Percentiles rank a stretch among this genome's conserved stretches.
Evolutionary conservation across 2,113 vertebrate species (phyloP).

Genomic region (Tragelaphus scriptus): DNA sequence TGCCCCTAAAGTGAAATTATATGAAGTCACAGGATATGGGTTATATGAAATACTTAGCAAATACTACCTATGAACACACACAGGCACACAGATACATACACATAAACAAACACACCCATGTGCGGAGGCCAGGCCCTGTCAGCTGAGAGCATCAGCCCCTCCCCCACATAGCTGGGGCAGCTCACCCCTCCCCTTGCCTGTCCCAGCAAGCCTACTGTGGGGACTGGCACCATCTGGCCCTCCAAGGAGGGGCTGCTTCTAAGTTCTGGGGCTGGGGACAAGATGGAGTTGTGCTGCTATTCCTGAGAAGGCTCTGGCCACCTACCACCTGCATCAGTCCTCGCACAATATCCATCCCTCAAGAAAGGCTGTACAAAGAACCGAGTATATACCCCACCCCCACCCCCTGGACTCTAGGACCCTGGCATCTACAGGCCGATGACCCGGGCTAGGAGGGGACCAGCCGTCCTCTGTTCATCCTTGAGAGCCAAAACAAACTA

Average conservation of each 20-base stretch:
- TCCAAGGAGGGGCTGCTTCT: background rate
- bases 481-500: background rate
- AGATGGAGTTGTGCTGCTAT: background rate
- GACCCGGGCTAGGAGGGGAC: background rate
- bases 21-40: background rate
- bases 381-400: background rate
- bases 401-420: background rate
- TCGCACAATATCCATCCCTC: background rate
- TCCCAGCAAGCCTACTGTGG: background rate
- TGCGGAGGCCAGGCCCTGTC: background rate
- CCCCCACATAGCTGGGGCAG: background rate
- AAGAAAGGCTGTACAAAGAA: background rate
- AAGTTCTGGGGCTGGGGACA: background rate
- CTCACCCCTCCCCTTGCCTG: background rate
- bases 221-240: background rate
- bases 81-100: background rate
- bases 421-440: background rate
- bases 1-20: background rate
- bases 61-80: slow-evolving; percentile 32
- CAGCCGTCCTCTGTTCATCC: background rate
- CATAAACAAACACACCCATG: background rate
- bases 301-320: background rate
- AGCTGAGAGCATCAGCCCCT: background rate
- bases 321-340: background rate
- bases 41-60: slow-evolving; percentile 38